Evolutionary conservation across 2,797 vertebrate species (phyloP), one percentile per base, ranked within the genome.

Genomic region (Vultur gryphus): DNA sequence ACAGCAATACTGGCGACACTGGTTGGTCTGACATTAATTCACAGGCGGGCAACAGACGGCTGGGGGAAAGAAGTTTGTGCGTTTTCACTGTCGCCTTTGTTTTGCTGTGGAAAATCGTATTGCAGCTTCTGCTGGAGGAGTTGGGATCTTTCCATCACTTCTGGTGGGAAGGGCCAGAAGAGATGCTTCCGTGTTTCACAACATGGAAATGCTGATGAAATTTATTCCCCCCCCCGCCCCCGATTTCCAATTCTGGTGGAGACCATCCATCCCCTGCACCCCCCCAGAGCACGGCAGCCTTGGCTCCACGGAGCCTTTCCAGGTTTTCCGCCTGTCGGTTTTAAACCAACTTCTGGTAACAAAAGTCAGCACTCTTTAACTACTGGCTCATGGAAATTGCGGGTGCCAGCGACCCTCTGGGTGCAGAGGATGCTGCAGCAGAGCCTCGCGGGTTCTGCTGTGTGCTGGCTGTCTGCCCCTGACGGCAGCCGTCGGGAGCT

Each of bases 401-500:
- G 37, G 37, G 18, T 54, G 31, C 35, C n/a, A 2, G 1, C 1
- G 20, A 4, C 15, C 12, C 44, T 14, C 1, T 0, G 44, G 31
- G 18, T 21, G 44, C 16, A 28, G 6, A 7, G 24, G 75, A 2
- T 8, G 57, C 55, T 28, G 67, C 8, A 5, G 28, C 10, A 2
- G 29, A 64, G 20, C 39, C 26, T 7, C 1, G 7, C 0, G 19
- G 43, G 43, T 6, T 31, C 33, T 14, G 21, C 25, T 21, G 16
- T 26, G 51, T 4, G 7, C 44, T 16, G 43, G 57, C 11, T 24
- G 28, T 16, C 21, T 14, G 2, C 43, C 67, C 37, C 49, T 15
- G 39, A 18, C 6, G 61, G 62, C 21, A 33, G 43, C 43, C 4
- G 2, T 13, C 6, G 4, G 52, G 52, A n/a, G 37, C 44, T 24